phyloP scores from a whole-genome alignment of 2,888 invertebrate species.

The Trissoscelio sp. region DNA sequence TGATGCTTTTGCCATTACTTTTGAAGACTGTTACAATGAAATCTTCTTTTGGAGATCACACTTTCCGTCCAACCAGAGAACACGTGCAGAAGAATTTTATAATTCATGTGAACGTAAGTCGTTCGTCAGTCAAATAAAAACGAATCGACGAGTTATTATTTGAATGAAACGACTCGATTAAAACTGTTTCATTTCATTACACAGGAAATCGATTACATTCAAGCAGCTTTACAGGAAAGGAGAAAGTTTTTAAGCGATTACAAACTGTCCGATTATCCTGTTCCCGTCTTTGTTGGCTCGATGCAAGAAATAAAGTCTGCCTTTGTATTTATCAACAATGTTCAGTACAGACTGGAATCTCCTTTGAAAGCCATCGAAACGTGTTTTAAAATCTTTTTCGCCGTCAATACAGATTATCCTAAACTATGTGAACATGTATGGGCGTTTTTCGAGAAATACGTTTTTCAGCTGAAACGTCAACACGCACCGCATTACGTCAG shows the following conservation, averaged over 20 bases:
- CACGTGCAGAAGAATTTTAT: constrained; percentile 68
- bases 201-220: constrained; percentile 56
- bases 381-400: constrained; percentile 65
- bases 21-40: constrained; percentile 67
- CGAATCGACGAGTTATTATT: background rate
- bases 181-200: constrained; percentile 3
- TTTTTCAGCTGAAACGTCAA: constrained; percentile 63
- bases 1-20: constrained; percentile 63
- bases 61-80: constrained; percentile 67
- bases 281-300: constrained; percentile 65
- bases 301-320: constrained; percentile 67
- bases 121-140: background rate
- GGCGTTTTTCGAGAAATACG: constrained; percentile 65
- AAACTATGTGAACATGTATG: constrained; percentile 65
- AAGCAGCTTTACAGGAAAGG: constrained; percentile 57
- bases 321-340: constrained; percentile 58
- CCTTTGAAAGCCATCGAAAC: constrained; percentile 68
- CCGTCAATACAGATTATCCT: constrained; percentile 63
- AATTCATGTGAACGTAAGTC: constrained; percentile 66
- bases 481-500: constrained; percentile 67
- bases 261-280: constrained; percentile 64
- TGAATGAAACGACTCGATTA: too few species aligned
- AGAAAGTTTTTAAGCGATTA: constrained; percentile 58
- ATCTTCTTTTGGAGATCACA: constrained; percentile 62
- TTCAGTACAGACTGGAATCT: constrained; percentile 64